A percentile compares a stretch with the other conserved stretches of the same genome.
Conservation (phyloP, 1,140 invertebrate species). For the Spodoptera litura region DNA sequence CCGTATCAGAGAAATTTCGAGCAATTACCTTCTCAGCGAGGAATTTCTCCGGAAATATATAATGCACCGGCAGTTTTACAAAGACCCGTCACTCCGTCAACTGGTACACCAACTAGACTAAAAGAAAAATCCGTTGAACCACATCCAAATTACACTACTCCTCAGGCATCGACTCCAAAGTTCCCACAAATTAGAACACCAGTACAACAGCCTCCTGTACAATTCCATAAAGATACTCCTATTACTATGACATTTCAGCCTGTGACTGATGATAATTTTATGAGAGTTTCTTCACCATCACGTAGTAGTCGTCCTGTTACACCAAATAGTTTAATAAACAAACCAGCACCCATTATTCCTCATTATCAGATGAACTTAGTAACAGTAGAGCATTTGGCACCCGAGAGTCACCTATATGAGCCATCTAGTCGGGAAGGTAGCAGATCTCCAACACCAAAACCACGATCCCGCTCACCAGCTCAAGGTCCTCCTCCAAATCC, state of each 20-base stretch:
- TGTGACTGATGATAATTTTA: constrained; percentile 84
- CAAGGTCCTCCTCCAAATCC: constrained; percentile 88
- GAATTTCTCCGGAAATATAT: constrained; percentile 82
- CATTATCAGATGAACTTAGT: constrained; percentile 89
- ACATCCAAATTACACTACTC: constrained; percentile 40
- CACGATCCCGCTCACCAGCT: constrained; percentile 86
- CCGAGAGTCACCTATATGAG: constrained; percentile 86
- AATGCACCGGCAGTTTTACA: constrained; percentile 70
- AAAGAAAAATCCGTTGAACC: constrained; percentile 66
- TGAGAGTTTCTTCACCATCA: constrained; percentile 80
- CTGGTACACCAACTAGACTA: constrained; percentile 64
- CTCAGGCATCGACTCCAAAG: constrained; percentile 51
- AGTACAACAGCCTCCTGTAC: constrained; percentile 58
- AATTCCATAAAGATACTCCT: constrained; percentile 74
- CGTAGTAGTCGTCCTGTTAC: constrained; percentile 86
- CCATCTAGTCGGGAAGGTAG: constrained; percentile 86
- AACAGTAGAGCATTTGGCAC: constrained; percentile 86
- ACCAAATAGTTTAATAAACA: constrained; percentile 88
- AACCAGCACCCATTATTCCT: constrained; percentile 88
- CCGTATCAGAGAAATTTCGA: constrained; percentile 88
- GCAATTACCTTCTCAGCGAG: constrained; percentile 85
- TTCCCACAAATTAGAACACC: constrained; percentile 59
- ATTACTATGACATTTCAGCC: constrained; percentile 87
- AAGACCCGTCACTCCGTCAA: constrained; percentile 71
- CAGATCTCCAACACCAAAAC: constrained; percentile 87